Evolutionary conservation across 2,888 invertebrate species (phyloP).

Genomic region (Melieria picta): DNA sequence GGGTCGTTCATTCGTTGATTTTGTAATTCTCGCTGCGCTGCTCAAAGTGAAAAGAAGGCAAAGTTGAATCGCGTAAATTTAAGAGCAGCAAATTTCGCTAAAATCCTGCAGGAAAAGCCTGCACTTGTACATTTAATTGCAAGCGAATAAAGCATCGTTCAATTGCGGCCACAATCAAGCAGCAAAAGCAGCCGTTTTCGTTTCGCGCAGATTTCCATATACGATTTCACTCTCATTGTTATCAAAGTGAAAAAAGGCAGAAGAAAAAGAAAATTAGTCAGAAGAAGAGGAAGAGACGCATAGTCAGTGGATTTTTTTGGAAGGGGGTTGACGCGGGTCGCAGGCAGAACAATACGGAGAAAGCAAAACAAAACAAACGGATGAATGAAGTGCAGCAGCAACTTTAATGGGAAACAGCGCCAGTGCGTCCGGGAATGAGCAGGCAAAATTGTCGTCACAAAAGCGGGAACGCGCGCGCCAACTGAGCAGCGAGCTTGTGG

Average conservation of each 20-base stretch:
- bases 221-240: slow-evolving; percentile 11
- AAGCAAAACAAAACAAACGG: slow-evolving; percentile 36
- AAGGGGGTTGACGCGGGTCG: no score
- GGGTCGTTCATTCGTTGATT: not conserved
- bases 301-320: slow-evolving; percentile 2
- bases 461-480: not conserved
- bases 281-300: slow-evolving; percentile 18
- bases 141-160: not conserved
- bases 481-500: slow-evolving; percentile 2
- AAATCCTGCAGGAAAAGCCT: slow-evolving; percentile 3
- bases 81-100: slow-evolving; percentile 4
- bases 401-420: slow-evolving; percentile 52
- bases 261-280: slow-evolving; percentile 3
- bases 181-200: not conserved
- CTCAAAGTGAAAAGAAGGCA: slow-evolving; percentile 21
- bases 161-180: not conserved
- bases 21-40: slow-evolving; percentile 25
- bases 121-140: no score
- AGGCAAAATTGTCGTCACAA: slow-evolving; percentile 16
- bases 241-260: slow-evolving; percentile 25
- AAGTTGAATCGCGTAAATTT: slow-evolving; percentile 4
- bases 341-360: slow-evolving; percentile 27
- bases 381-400: slow-evolving; percentile 25
- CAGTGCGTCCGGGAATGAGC: slow-evolving; percentile 44
- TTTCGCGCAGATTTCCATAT: not conserved